Percentiles rank a stretch among this genome's conserved stretches.
Conservation (phyloP, 2,888 invertebrate species). For the Eilema caniola region DNA sequence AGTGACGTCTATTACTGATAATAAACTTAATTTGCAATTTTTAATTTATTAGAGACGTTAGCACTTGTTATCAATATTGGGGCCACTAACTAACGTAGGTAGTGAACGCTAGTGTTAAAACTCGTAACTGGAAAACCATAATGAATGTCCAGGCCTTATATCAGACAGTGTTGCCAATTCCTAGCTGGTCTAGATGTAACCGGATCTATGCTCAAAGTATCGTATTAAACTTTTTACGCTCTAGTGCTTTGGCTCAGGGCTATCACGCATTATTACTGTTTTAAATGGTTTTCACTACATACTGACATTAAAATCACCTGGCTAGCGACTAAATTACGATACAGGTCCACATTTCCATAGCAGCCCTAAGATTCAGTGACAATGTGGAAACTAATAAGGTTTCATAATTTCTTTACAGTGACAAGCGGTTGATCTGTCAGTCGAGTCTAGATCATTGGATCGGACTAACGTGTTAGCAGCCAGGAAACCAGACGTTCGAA, state of each 20-base stretch:
- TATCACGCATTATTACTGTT: conserved; percentile 41
- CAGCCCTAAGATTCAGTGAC: conserved; percentile 56
- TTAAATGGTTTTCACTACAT: conserved; percentile 5
- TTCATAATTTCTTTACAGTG: conserved; percentile 73
- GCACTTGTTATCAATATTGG: conserved; percentile 44
- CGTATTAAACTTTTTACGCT: conserved; percentile 65
- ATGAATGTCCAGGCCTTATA: conserved; percentile 41
- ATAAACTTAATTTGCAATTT: conserved; percentile 54
- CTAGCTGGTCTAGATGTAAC: conserved; percentile 57
- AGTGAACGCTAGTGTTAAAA: conserved; percentile 18
- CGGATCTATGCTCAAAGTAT: conserved; percentile 61
- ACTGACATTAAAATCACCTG: neutral
- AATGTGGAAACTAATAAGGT: conserved; percentile 67
- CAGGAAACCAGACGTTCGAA: conserved; percentile 28
- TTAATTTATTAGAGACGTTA: conserved; percentile 8
- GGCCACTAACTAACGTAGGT: conserved; percentile 43
- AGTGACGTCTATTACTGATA: conserved; percentile 67
- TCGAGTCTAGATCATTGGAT: conserved; percentile 56
- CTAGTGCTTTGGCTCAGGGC: conserved; percentile 57
- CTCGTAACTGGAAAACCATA: conserved; percentile 4
- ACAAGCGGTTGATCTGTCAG: conserved; percentile 60
- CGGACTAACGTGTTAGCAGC: conserved; percentile 52
- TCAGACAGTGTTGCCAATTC: conserved; percentile 53
- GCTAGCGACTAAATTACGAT: neutral
- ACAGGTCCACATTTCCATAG: conserved; percentile 27